Evolutionary conservation across 53 echinoderm and acorn worm genomes (phyloP).

Genomic region (Pentamera pediparva): DNA sequence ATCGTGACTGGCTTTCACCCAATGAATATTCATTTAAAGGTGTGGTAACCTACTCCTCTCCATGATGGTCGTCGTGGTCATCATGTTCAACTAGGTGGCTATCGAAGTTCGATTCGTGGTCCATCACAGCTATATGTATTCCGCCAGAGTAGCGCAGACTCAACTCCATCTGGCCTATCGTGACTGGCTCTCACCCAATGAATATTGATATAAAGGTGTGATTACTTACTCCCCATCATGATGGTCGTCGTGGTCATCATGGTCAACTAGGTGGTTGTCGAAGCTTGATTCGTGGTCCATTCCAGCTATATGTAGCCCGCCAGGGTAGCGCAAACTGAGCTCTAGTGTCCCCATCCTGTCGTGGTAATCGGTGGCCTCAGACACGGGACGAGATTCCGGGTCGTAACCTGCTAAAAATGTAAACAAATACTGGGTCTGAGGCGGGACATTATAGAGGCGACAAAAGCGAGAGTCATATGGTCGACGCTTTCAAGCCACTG

Average conservation of each 20-base stretch:
- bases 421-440: neutral
- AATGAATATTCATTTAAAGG: too few relatives aligned
- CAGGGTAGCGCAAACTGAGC: conserved; percentile 83
- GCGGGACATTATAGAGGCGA: too few relatives aligned
- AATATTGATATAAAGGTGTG: neutral
- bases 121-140: conserved; percentile 68
- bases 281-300: conserved; percentile 61
- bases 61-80: too few relatives aligned
- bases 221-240: conserved; percentile 60
- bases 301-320: conserved; percentile 76
- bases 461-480: too few relatives aligned
- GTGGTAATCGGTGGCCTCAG: conserved; percentile 42
- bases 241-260: conserved; percentile 64
- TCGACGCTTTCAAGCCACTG: too few relatives aligned
- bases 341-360: conserved; percentile 83
- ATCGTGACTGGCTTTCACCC: too few relatives aligned
- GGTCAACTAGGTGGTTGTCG: conserved; percentile 51
- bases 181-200: too few relatives aligned
- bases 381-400: conserved; percentile 40
- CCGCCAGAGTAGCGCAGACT: too few relatives aligned
- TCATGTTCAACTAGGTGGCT: conserved; percentile 54
- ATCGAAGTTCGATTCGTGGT: conserved; percentile 48
- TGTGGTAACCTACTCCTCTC: too few relatives aligned
- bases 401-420: neutral
- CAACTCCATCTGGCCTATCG: too few relatives aligned